Base-by-base conservation (phyloP, 1,140 invertebrate genomes). In the Drosophila orena region DNA sequence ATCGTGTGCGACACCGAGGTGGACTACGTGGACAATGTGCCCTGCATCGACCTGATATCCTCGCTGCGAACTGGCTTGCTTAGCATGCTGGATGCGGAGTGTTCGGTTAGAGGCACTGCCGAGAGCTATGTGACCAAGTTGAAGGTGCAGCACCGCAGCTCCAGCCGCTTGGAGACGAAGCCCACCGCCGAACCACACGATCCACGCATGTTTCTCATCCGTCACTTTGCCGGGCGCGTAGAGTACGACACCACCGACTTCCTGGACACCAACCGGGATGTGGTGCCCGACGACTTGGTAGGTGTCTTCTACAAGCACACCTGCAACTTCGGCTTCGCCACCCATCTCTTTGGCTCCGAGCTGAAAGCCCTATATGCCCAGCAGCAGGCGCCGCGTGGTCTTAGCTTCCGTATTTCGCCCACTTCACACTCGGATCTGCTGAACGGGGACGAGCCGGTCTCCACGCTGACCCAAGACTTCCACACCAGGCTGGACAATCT, bases 301-400 rank as follows among this genome's bases (percentile, higher is more conserved):
- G 95, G 96, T 2, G 97, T 98, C 1, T 98, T 99, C 93, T 97
- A 98, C 92, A 97, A 98, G 81, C 96, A 97, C 72, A 96, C 95
- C 42, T 99, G 98, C 92, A 98, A 97, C 85, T 99, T 99, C 93
- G 98, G 98, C 10, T 99, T 99, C 92, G 98, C 97, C 0, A 98
- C 97, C 4, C 97, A 98, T 92, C 93, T 99, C 1, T 99, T 99
- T 92, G 97, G 97, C 0, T 96, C 96, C 40, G 98, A 99, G 91
- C 93, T 98, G 35, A 98, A 98, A 93, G 96, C 97, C 1, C 93
- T 98, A 12, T 97, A 96, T 89, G 95, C 96, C 4, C 94, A 95
- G 59, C 97, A 97, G 72, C 96, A 95, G 22, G 96, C 97, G 8
- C 96, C 96, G 0, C 92, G 96, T 59, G 97, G 97, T 22, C 95